Conservation (phyloP, 2,113 vertebrate species). For the Proteles cristata region DNA sequence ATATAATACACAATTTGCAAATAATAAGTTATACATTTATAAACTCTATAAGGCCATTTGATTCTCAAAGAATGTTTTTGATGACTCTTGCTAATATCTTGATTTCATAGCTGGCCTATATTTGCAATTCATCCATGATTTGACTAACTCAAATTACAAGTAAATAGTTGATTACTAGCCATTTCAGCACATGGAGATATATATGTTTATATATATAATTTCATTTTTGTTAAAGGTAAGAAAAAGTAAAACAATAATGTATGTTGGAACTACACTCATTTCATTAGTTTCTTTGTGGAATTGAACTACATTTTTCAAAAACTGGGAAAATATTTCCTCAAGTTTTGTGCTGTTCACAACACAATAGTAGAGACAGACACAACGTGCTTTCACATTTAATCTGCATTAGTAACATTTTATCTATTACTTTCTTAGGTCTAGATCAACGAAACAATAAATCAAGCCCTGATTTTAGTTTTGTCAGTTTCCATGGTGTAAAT, state of each 20-base stretch:
- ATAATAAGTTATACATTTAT: neutral
- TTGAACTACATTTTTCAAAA: neutral
- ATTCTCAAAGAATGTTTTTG: neutral
- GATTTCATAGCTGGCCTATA: neutral
- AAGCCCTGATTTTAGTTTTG: neutral
- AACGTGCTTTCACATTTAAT: neutral
- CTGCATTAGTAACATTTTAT: neutral
- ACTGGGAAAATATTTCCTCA: neutral
- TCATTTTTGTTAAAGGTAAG: neutral
- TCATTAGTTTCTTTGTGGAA: neutral
- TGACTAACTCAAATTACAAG: neutral
- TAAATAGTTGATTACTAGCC: neutral
- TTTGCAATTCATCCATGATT: neutral
- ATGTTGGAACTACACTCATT: neutral
- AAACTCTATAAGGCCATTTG: neutral
- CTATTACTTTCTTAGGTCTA: neutral
- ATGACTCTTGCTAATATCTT: neutral
- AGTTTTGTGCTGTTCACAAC: neutral
- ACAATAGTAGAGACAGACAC: neutral
- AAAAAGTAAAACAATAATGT: neutral
- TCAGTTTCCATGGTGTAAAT: neutral
- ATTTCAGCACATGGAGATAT: neutral
- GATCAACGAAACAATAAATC: neutral
- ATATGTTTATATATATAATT: neutral
- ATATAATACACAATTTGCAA: neutral